Percentiles rank a stretch among this genome's conserved stretches.
Conservation (phyloP, 2,113 vertebrate genomes). For the Octodon degus region DNA sequence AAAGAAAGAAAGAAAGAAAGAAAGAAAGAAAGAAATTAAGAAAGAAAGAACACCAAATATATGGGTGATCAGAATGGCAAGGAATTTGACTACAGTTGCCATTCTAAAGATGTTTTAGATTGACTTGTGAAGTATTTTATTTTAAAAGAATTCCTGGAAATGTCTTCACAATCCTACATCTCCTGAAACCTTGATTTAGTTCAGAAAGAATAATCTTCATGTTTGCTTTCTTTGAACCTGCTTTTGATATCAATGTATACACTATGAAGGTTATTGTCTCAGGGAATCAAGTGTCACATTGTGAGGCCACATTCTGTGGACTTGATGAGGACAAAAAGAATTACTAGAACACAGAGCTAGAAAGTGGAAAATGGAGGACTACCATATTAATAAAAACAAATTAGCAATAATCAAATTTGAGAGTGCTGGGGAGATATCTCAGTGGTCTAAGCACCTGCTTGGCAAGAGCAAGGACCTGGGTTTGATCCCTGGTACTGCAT, state of each 20-base stretch:
- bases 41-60: too few relatives aligned
- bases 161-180: not conserved
- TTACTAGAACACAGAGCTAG: not conserved
- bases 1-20: too few relatives aligned
- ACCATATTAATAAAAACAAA: conserved; percentile 6
- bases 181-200: not conserved
- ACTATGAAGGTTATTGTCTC: not conserved
- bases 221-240: not conserved
- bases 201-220: not conserved
- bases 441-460: too few relatives aligned
- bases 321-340: not conserved
- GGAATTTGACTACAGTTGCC: not conserved
- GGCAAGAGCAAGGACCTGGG: too few relatives aligned
- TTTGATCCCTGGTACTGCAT: too few relatives aligned
- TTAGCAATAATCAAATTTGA: too few relatives aligned
- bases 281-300: not conserved
- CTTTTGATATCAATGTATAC: conserved; percentile 17
- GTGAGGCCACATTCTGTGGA: not conserved
- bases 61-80: not conserved
- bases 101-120: not conserved
- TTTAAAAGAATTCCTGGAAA: not conserved
- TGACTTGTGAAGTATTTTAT: not conserved
- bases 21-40: too few relatives aligned
- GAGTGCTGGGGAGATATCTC: too few relatives aligned
- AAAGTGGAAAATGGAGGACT: not conserved